A percentile compares a stretch with the other conserved stretches of the same genome.
These are phyloP conservation scores for Marasmarcha lunaedactyla DNA, from an alignment of 2,888 invertebrate genomes.

Conservation along the genomic window DNA sequence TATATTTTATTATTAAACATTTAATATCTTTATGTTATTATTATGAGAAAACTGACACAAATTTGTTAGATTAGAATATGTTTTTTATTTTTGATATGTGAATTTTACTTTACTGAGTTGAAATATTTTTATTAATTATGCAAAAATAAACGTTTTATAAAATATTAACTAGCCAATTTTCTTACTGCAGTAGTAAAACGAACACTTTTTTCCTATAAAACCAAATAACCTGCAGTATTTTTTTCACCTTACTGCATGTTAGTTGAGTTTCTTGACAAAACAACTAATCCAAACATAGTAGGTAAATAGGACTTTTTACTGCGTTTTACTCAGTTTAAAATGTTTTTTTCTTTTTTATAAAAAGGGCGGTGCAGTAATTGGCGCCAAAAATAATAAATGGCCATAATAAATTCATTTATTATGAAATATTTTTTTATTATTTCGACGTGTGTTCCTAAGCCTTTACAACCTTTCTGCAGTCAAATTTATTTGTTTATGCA, in stretches of 20 bases:
- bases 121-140: slow-evolving; percentile 6
- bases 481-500: too few species aligned
- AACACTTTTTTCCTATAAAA: slow-evolving; percentile 7
- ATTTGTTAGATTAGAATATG: slow-evolving; percentile 5
- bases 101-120: slow-evolving; percentile 6
- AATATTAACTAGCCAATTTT: slow-evolving; percentile 7
- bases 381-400: too few species aligned
- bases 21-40: slow-evolving; percentile 4
- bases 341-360: neutral
- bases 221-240: neutral
- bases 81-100: slow-evolving; percentile 8
- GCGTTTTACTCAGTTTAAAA: neutral
- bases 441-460: too few species aligned
- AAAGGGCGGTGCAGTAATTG: too few species aligned
- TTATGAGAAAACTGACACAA: slow-evolving; percentile 3
- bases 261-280: slow-evolving; percentile 4
- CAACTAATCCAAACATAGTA: neutral
- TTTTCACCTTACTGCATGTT: slow-evolving; percentile 6
- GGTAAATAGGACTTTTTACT: neutral
- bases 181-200: slow-evolving; percentile 7
- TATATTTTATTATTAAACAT: too few species aligned
- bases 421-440: too few species aligned
- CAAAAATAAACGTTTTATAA: slow-evolving; percentile 7
- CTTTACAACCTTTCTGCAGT: too few species aligned
- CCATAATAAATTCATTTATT: neutral